A percentile compares a stretch with the other conserved stretches of the same genome.
phyloP scores from a whole-genome alignment of 2,797 vertebrate species.

The Myiotriccus ornatus region DNA sequence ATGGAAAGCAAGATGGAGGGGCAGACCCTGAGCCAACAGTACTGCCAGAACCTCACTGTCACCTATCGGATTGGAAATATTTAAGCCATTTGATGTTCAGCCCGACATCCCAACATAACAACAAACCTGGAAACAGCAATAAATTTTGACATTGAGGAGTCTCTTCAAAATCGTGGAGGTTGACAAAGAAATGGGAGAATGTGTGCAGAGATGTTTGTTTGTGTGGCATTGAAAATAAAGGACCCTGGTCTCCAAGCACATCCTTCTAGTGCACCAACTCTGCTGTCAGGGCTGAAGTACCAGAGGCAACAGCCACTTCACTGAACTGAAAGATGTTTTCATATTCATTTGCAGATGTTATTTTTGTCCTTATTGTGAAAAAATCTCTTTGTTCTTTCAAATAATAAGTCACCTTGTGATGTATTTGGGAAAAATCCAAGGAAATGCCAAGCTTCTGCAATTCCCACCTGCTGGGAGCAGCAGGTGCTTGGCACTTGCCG shows the following conservation, averaged over 20 bases:
- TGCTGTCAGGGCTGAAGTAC: not conserved
- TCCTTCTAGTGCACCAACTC: not conserved
- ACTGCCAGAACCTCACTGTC: slow-evolving; percentile 25
- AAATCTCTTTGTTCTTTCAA: not conserved
- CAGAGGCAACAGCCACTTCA: not conserved
- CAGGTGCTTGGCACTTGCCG: not conserved
- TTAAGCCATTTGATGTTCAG: slow-evolving; percentile 27
- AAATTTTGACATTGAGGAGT: not conserved
- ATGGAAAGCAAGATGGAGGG: not conserved
- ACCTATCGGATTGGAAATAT: not conserved
- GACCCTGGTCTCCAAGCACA: not conserved
- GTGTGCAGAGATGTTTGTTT: not conserved
- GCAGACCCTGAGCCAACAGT: not conserved
- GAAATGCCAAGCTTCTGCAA: not conserved
- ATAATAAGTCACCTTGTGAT: slow-evolving; percentile 11
- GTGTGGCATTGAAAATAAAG: not conserved
- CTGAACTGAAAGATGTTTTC: not conserved
- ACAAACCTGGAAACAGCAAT: not conserved
- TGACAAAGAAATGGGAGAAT: not conserved
- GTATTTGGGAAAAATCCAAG: not conserved
- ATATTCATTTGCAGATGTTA: not conserved
- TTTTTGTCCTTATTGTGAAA: not conserved
- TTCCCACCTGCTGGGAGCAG: not conserved
- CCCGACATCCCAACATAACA: not conserved
- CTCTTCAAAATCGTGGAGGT: not conserved